Base-by-base conservation (phyloP, 2,888 invertebrate genomes). In the Cephus pygmeus region DNA sequence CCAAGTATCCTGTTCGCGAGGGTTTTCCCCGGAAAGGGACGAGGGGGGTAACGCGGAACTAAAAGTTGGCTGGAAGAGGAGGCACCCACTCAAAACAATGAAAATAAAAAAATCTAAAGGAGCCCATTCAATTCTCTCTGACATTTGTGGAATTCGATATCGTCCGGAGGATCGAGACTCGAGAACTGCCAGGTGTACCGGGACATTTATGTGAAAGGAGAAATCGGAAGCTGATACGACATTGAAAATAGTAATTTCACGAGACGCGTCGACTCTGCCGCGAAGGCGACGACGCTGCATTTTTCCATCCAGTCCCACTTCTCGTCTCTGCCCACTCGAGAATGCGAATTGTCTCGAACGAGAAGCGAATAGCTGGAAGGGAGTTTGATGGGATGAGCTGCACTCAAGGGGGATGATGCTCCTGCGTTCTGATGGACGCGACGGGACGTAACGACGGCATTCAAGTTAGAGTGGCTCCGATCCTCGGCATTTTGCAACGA, bases 401-500 rank as follows among this genome's bases (percentile, higher is more conserved):
- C 74, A 71, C 76, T 34, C 73, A 34, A 77, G 75, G 77, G 69
- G 78, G 69, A n/a, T 12, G 76, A 31, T 15, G 76, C 73, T 36
- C 15, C 36, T 36, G 12, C 36, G 36, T 36, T 15, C 15, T 1
- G 74, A 69, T 76, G 40, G 73, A 73, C 75, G 78, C 69, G n/a
- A 74, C 69, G 76, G 34, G 73, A 79, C 81, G 83, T 88, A 88
- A 88, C 88, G 88, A 88, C 84, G 84, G 85, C 84, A 88, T 88
- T 88, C 88, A 86, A 79, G 71, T 71, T 75, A 73, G 79, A 86
- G 83, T 86, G 84, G 83, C 85, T 76, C 84, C 84, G 83, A 87
- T 82, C 82, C 82, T 82, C 82, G 78, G 78, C 80, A 81, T 84
- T 85, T 84, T 78, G 81, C 82, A 75, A 83, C 75, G 80, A 83